Percentiles rank a stretch among this genome's conserved stretches.
Evolutionary conservation across 1,140 invertebrate species (phyloP).

Genomic region (Drosophila burlai): DNA sequence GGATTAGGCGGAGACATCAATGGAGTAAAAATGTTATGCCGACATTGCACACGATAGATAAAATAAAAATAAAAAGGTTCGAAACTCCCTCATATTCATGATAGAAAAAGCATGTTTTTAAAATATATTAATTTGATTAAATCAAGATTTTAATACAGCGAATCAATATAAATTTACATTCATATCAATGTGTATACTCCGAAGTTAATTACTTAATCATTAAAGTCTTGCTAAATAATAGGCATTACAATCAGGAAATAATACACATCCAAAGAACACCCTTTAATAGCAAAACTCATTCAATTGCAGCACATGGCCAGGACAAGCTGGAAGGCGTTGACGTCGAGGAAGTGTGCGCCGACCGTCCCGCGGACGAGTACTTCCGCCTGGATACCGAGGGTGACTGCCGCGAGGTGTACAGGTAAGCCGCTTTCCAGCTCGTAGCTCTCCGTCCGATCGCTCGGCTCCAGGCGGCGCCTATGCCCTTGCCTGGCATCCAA

Average conservation of each 20-base stretch:
- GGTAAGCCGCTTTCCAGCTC: slow-evolving; percentile 87
- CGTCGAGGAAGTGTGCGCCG: slow-evolving; percentile 93
- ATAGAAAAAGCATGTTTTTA: too few relatives aligned
- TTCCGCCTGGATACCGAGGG: slow-evolving; percentile 93
- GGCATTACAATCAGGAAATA: too few relatives aligned
- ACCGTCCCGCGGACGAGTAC: slow-evolving; percentile 94
- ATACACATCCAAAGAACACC: not conserved
- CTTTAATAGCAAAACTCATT: not conserved
- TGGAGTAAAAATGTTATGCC: too few relatives aligned
- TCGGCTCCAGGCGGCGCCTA: slow-evolving; percentile 4
- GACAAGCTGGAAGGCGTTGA: slow-evolving; percentile 88
- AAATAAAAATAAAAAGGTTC: too few relatives aligned
- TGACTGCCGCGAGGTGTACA: slow-evolving; percentile 96
- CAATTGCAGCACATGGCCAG: slow-evolving; percentile 86
- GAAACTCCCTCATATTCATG: too few relatives aligned
- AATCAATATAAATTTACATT: too few relatives aligned
- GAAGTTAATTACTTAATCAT: too few relatives aligned
- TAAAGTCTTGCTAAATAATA: too few relatives aligned
- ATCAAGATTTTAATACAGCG: too few relatives aligned
- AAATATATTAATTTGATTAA: too few relatives aligned
- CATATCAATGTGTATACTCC: too few relatives aligned
- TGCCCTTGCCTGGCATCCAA: slow-evolving; percentile 1
- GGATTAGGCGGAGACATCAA: not conserved
- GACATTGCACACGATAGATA: too few relatives aligned
- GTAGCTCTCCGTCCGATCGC: slow-evolving; percentile 32